Conservation (phyloP, 2,888 invertebrate genomes). For the Hypomecis atomaria region DNA sequence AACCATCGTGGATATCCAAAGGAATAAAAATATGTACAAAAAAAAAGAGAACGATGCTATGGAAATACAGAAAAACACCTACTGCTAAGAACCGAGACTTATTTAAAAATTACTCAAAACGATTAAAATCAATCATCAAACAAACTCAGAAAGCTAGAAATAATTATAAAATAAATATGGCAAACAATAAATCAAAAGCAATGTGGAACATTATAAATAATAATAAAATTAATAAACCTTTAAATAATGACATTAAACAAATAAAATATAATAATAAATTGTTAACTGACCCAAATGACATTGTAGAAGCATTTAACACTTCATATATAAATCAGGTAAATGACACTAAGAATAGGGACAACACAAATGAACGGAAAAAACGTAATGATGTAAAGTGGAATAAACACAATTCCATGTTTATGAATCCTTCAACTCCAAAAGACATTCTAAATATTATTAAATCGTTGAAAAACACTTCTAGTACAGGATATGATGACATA, state of each 20-base stretch:
- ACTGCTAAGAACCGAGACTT: neutral
- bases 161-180: neutral
- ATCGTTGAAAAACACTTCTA: neutral
- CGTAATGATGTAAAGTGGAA: neutral
- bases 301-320: neutral
- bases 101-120: neutral
- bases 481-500: neutral
- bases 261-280: neutral
- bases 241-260: neutral
- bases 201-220: neutral
- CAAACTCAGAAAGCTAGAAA: constrained; percentile 2
- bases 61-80: neutral
- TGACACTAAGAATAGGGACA: too few species aligned
- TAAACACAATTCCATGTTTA: constrained; percentile 1
- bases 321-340: neutral
- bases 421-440: neutral
- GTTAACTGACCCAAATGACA: neutral
- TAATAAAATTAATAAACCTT: neutral
- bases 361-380: too few species aligned
- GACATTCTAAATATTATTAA: neutral
- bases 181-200: constrained; percentile 7
- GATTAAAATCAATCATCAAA: constrained; percentile 13
- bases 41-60: too few species aligned
- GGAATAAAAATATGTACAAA: too few species aligned
- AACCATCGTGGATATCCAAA: too few species aligned